phyloP scores from a whole-genome alignment of 2,888 invertebrate genomes.

The Tachystola acroxantha region DNA sequence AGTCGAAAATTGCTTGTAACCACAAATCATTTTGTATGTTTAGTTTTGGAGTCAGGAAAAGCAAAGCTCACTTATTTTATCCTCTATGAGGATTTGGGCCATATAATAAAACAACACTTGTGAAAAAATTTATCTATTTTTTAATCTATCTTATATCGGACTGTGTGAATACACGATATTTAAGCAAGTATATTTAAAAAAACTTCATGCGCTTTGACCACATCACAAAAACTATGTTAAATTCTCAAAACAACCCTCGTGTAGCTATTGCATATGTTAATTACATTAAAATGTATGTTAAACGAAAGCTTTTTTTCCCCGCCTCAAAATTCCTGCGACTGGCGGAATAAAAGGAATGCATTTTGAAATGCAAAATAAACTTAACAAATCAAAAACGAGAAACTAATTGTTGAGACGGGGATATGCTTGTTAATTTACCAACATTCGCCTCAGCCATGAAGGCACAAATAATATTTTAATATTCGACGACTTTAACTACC shows the following conservation, averaged over 20 bases:
- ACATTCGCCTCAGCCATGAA: slow-evolving; percentile 15
- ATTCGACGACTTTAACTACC: slow-evolving; percentile 25
- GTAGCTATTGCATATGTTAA: too few species aligned
- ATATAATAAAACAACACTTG: too few species aligned
- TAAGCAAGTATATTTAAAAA: too few species aligned
- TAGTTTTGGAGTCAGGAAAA: too few species aligned
- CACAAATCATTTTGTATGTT: slow-evolving; percentile 3
- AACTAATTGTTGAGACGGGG: slow-evolving; percentile 30
- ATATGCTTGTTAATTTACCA: slow-evolving; percentile 13
- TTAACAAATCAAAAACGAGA: slow-evolving; percentile 17
- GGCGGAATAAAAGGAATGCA: slow-evolving; percentile 21
- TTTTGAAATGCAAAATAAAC: slow-evolving; percentile 29
- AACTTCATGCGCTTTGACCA: too few species aligned
- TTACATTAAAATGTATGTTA: slow-evolving; percentile 13
- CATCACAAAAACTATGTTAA: too few species aligned
- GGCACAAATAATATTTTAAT: slow-evolving; percentile 29
- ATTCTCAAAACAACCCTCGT: too few species aligned
- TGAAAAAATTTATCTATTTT: too few species aligned
- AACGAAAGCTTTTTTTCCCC: slow-evolving; percentile 31
- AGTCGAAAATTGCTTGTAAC: slow-evolving; percentile 2
- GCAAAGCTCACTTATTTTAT: too few species aligned
- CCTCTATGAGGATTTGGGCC: too few species aligned
- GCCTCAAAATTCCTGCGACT: slow-evolving; percentile 32
- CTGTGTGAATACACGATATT: too few species aligned
- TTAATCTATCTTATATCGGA: too few species aligned